These are phyloP conservation scores for Dynastes grantii DNA, from an alignment of 2,888 invertebrate species.

Conservation along the genomic window DNA sequence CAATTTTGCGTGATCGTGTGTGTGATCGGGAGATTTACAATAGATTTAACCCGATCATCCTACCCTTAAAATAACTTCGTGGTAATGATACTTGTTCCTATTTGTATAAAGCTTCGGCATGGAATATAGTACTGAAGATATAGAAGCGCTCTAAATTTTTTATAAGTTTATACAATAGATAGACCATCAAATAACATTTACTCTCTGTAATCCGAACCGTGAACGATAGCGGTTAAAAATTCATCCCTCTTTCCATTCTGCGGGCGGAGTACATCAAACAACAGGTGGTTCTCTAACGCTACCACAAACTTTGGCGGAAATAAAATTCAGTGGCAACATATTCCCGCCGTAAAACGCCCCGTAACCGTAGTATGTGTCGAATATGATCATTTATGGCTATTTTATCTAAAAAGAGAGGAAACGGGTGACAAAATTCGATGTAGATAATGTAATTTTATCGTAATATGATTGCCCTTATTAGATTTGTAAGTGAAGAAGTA, in stretches of 20 bases:
- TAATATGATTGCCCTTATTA: too few relatives aligned
- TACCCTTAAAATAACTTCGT: too few relatives aligned
- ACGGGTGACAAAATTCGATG: not conserved
- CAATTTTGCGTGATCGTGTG: too few relatives aligned
- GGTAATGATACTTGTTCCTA: not conserved
- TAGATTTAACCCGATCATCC: too few relatives aligned
- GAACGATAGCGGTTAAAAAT: conserved; percentile 38
- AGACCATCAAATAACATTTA: conserved; percentile 22
- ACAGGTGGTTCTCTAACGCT: conserved; percentile 38
- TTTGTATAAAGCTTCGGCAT: not conserved
- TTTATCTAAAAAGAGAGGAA: conserved; percentile 12
- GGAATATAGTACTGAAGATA: not conserved
- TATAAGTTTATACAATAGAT: not conserved
- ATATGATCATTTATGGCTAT: conserved; percentile 18
- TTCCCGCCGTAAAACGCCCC: conserved; percentile 31
- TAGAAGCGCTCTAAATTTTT: not conserved
- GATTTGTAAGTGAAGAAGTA: too few relatives aligned
- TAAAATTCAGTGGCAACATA: conserved; percentile 38
- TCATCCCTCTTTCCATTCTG: conserved; percentile 19
- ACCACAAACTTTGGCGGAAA: conserved; percentile 42
- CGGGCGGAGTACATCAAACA: conserved; percentile 25
- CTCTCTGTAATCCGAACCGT: conserved; percentile 6
- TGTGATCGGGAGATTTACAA: too few relatives aligned
- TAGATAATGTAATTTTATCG: not conserved
- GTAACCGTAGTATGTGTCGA: conserved; percentile 29